Evolutionary conservation across 2,797 vertebrate genomes (phyloP), one percentile per base, ranked within the genome.

Genomic region (Arctocebus calabarensis): DNA sequence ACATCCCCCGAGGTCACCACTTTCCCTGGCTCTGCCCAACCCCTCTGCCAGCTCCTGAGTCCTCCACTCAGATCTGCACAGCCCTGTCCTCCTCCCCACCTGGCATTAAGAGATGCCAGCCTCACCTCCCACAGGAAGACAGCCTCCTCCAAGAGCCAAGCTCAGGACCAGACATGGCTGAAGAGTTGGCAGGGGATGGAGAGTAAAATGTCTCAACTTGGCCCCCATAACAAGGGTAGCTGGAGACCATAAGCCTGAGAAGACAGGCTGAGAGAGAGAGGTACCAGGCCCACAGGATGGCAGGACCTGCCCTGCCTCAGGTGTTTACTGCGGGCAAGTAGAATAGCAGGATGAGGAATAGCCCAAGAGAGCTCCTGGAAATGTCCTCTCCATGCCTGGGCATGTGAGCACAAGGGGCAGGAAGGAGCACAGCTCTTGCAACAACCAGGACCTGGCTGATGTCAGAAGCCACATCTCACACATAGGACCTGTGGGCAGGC

Each of bases 281-380:
- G 66, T 27, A 78, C 52, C 17, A 62, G 77, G 77, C 59, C 48
- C 70, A 34, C 70, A 40, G 23, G 70, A 52, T 43, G 23, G 48
- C 1, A 5, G 66, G 71, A 20, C 55, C 74, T 22, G 43, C 57
- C 27, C 59, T 29, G 22, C 25, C 29, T 27, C 52, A 17, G 61
- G 62, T 55, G 19, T 57, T n/a, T 13, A 75, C 29, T 9, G 37
- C n/a, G 66, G 9, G 7, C n/a, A 48, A 57, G 16, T 37, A 27
- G 77, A 84, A 16, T 37, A 27, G 48, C 0, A 0, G 17, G 5
- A 48, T 55, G 78, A 48, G 32, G n/a, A n/a, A n/a, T n/a, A n/a
- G n/a, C n/a, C 78, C 34, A 83, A 70, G 17, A 95, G 64, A 66
- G 17, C 19, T 52, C 37, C 78, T 93, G 23, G 23, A 43, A 96